These are phyloP conservation scores for Grammomys surdaster DNA, from an alignment of 2,113 vertebrate genomes.

Conservation along the genomic window DNA sequence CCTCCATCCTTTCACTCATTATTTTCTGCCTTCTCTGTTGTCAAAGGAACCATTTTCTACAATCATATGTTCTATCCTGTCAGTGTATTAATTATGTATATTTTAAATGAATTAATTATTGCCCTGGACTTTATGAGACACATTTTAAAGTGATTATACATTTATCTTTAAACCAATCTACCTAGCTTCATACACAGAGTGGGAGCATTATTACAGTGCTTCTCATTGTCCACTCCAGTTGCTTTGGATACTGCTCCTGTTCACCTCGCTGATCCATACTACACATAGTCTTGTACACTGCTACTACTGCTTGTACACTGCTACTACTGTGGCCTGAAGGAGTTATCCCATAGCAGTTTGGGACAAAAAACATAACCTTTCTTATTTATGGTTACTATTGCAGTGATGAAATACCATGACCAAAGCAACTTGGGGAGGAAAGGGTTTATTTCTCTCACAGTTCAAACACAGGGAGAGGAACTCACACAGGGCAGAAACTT, in stretches of 20 bases:
- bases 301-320: neutral
- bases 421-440: neutral
- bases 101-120: neutral
- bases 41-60: neutral
- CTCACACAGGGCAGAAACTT: neutral
- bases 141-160: neutral
- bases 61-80: neutral
- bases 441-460: neutral
- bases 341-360: neutral
- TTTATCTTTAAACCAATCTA: neutral
- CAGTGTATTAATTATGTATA: neutral
- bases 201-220: neutral
- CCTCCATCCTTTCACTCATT: neutral
- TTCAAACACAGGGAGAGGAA: neutral
- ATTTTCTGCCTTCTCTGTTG: neutral
- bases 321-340: neutral
- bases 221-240: neutral
- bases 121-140: neutral
- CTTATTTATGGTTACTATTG: neutral
- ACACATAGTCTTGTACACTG: neutral
- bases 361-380: neutral
- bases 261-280: neutral
- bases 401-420: neutral
- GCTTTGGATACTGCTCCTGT: neutral
- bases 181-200: neutral